phyloP scores from a whole-genome alignment of 2,888 invertebrate species.

The Leptinotarsa rubiginosa region DNA sequence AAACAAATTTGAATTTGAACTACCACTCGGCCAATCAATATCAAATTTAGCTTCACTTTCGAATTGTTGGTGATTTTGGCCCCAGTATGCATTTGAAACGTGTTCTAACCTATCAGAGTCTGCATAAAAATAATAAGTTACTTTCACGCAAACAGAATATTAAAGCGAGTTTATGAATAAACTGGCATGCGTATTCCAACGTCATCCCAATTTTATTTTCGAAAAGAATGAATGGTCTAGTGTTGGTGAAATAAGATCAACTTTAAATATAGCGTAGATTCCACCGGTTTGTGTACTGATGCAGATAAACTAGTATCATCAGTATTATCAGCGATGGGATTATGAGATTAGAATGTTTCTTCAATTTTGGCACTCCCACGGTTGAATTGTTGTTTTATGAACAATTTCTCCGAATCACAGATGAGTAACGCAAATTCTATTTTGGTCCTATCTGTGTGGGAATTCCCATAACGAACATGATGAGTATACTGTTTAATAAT shows the following conservation, averaged over 20 bases:
- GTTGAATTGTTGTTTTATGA: slow-evolving; percentile 2
- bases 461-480: neutral
- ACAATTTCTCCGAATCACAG: neutral
- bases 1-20: neutral
- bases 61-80: too few relatives aligned
- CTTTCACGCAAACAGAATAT: slow-evolving; percentile 15
- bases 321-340: slow-evolving; percentile 5
- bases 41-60: too few relatives aligned
- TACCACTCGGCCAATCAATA: too few relatives aligned
- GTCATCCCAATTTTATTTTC: slow-evolving; percentile 7
- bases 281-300: neutral
- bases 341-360: slow-evolving; percentile 6
- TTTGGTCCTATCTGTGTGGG: neutral
- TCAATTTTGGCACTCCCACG: neutral
- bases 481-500: neutral
- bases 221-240: slow-evolving; percentile 13
- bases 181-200: neutral
- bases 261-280: slow-evolving; percentile 6
- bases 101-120: too few relatives aligned
- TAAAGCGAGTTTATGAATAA: slow-evolving; percentile 7
- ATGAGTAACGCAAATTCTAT: neutral
- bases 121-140: neutral
- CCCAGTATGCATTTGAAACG: too few relatives aligned
- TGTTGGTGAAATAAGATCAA: slow-evolving; percentile 10
- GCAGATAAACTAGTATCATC: neutral